Percentiles rank a stretch among this genome's conserved stretches.
Evolutionary conservation across 2,888 invertebrate genomes (phyloP).

Genomic region (Epirrita christyi): DNA sequence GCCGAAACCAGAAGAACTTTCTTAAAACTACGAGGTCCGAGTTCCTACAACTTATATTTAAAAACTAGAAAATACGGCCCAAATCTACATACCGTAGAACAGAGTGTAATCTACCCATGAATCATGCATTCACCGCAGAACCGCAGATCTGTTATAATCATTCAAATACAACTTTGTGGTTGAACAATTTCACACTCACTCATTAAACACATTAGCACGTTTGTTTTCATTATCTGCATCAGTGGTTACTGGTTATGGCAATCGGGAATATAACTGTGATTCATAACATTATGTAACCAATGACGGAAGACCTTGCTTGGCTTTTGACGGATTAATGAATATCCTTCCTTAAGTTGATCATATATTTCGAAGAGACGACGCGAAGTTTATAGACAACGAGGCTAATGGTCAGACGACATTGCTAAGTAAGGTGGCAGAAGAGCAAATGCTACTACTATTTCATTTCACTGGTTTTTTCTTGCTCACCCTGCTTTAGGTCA

Average conservation of each 20-base stretch:
- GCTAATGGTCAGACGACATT: no score
- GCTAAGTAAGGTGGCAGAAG: no score
- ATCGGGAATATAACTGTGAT: slow-evolving; percentile 3
- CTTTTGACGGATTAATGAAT: slow-evolving; percentile 2
- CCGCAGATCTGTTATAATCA: slow-evolving; percentile 6
- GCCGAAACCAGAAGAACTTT: no score
- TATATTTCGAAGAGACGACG: not conserved
- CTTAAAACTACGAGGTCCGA: no score
- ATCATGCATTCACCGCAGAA: not conserved
- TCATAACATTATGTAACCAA: slow-evolving; percentile 20
- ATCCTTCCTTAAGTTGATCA: slow-evolving; percentile 8
- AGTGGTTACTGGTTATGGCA: slow-evolving; percentile 9
- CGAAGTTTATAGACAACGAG: not conserved
- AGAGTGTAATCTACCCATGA: not conserved
- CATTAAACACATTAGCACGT: slow-evolving; percentile 25
- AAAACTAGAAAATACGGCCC: not conserved
- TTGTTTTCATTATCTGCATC: slow-evolving; percentile 27
- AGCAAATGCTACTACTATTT: no score
- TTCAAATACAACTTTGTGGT: slow-evolving; percentile 17
- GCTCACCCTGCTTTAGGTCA: no score
- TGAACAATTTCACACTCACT: slow-evolving; percentile 25
- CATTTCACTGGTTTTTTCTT: no score
- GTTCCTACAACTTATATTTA: no score
- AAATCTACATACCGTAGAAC: not conserved
- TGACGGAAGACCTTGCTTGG: slow-evolving; percentile 3